Evolutionary conservation across 2,113 vertebrate genomes (phyloP).

Genomic region (Bucco capensis): DNA sequence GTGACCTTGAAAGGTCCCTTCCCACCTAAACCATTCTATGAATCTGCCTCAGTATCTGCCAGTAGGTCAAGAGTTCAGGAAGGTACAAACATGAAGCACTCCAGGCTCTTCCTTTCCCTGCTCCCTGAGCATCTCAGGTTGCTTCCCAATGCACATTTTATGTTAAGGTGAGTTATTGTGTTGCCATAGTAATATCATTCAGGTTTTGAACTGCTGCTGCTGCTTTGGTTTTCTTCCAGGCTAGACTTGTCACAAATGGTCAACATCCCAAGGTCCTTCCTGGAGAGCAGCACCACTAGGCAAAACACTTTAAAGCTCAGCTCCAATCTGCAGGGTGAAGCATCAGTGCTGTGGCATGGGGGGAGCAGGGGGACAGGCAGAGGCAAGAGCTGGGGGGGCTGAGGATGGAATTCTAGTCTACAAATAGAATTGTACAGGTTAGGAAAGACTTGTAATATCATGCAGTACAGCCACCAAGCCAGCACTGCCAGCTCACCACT

Average conservation of each 20-base stretch:
- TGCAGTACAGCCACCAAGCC: background rate
- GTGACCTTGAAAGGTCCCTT: no score
- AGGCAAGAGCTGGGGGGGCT: rapidly evolving
- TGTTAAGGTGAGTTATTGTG: conserved; percentile 53
- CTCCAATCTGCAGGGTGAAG: background rate
- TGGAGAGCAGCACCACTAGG: background rate
- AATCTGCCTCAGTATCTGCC: no score
- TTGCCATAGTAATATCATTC: conserved; percentile 41
- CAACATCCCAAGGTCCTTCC: background rate
- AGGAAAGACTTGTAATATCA: background rate
- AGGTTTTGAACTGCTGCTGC: background rate
- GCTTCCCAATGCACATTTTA: background rate
- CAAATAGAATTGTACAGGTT: background rate
- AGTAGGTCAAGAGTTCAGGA: background rate
- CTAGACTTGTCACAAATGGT: background rate
- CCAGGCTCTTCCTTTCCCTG: background rate
- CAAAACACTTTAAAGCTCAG: background rate
- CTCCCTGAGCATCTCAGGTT: background rate
- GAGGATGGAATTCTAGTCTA: background rate
- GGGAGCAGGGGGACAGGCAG: background rate
- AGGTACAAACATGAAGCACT: background rate
- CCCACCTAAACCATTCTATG: no score
- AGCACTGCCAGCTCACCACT: background rate
- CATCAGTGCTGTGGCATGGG: rapidly evolving
- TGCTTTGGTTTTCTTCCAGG: background rate